phyloP scores from a whole-genome alignment of 1,140 invertebrate species.

The Rhagoletis zephyria region DNA sequence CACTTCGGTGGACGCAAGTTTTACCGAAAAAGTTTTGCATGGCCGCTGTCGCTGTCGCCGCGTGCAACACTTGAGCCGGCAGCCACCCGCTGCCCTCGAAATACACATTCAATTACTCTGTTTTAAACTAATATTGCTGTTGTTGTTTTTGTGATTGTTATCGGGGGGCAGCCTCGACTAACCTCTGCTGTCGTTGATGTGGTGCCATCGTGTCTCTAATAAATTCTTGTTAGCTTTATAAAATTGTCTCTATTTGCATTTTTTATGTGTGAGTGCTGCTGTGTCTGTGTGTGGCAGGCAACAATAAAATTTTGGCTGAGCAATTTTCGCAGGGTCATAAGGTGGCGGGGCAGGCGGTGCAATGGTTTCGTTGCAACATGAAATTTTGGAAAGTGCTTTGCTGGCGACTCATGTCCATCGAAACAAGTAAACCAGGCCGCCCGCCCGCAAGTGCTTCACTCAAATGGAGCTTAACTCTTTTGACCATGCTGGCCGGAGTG shows the following conservation, averaged over 20 bases:
- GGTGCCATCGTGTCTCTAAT: background rate
- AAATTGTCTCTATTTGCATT: constrained; percentile 71
- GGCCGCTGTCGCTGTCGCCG: background rate
- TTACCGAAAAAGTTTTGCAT: constrained; percentile 38
- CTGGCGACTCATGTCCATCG: background rate
- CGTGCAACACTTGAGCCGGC: constrained; percentile 44
- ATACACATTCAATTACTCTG: constrained; percentile 59
- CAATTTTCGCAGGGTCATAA: background rate
- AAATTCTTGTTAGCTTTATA: constrained; percentile 62
- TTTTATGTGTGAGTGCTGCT: constrained; percentile 64
- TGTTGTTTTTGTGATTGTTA: constrained; percentile 17
- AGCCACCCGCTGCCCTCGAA: constrained; percentile 25
- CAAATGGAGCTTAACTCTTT: constrained; percentile 1
- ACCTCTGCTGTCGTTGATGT: background rate
- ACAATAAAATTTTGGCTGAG: constrained; percentile 65
- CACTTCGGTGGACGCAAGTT: background rate
- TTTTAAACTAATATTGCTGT: constrained; percentile 67
- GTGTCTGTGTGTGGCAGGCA: constrained; percentile 68
- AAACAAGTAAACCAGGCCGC: constrained; percentile 1
- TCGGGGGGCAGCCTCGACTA: background rate
- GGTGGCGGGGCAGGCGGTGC: background rate
- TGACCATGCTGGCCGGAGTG: background rate
- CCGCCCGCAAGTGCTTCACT: background rate
- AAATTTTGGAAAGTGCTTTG: constrained; percentile 30
- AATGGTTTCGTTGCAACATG: background rate